Evolutionary conservation across 2,797 vertebrate species (phyloP).

Genomic region (Clarias fuscus): DNA sequence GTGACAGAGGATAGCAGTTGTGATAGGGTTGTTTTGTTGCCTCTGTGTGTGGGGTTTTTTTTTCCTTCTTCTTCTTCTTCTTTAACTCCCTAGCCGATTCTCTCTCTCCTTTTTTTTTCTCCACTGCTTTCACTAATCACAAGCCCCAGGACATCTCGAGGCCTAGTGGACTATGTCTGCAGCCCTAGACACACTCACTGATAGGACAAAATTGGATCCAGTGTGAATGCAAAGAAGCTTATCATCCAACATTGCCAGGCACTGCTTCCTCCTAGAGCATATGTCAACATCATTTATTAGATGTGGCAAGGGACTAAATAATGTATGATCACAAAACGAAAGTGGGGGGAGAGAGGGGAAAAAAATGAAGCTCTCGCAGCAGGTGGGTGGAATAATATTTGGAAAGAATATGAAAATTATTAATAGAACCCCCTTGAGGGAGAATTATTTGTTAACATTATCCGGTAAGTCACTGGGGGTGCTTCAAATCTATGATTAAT

Average conservation of each 20-base stretch:
- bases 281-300: conserved; percentile 86
- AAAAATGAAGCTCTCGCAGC: conserved; percentile 71
- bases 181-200: conserved; percentile 74
- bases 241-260: conserved; percentile 80
- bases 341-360: conserved; percentile 37
- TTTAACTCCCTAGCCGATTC: conserved; percentile 53
- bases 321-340: conserved; percentile 82
- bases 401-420: conserved; percentile 81
- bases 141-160: conserved; percentile 74
- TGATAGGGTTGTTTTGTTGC: conserved; percentile 53
- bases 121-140: conserved; percentile 73
- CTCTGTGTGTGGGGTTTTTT: conserved; percentile 27
- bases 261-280: conserved; percentile 80
- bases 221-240: conserved; percentile 83
- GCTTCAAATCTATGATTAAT: conserved; percentile 74
- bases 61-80: conserved; percentile 4
- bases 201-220: conserved; percentile 84
- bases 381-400: conserved; percentile 82
- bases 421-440: conserved; percentile 76
- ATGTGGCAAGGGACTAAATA: conserved; percentile 84
- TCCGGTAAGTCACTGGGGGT: conserved; percentile 73
- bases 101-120: conserved; percentile 35
- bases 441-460: conserved; percentile 82
- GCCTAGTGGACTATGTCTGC: conserved; percentile 74
- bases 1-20: conserved; percentile 56